phyloP scores from a whole-genome alignment of 1,140 invertebrate species.

The Lepeophtheirus salmonis region DNA sequence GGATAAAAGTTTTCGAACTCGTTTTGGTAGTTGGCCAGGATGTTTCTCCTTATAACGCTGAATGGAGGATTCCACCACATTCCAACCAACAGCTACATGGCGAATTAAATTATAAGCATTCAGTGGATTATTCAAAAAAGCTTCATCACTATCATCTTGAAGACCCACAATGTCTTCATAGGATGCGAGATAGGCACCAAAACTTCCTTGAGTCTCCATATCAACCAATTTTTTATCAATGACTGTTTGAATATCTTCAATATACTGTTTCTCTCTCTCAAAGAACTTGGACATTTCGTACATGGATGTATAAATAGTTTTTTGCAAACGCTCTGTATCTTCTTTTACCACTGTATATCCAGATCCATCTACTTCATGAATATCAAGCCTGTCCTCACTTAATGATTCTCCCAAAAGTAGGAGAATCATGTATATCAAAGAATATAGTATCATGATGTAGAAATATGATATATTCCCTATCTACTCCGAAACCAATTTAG shows the following conservation, averaged over 20 bases:
- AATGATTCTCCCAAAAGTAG: neutral
- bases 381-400: neutral
- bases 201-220: neutral
- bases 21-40: constrained; percentile 3
- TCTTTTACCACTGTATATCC: neutral
- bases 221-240: constrained; percentile 14
- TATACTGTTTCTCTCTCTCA: neutral
- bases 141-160: constrained; percentile 10
- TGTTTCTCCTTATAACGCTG: neutral
- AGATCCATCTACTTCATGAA: neutral
- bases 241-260: constrained; percentile 4
- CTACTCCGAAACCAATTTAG: no score
- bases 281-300: constrained; percentile 15
- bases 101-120: constrained; percentile 16
- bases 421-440: no score
- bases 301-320: constrained; percentile 11
- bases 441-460: no score
- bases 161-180: constrained; percentile 14
- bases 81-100: constrained; percentile 15
- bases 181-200: constrained; percentile 2
- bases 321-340: neutral
- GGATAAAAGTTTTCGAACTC: neutral
- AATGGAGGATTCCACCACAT: constrained; percentile 4
- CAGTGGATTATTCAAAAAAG: constrained; percentile 7
- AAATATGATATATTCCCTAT: no score